Percentiles rank a stretch among this genome's conserved stretches.
These are phyloP conservation scores for Riparia riparia DNA, from an alignment of 2,113 vertebrate species.

Conservation along the genomic window DNA sequence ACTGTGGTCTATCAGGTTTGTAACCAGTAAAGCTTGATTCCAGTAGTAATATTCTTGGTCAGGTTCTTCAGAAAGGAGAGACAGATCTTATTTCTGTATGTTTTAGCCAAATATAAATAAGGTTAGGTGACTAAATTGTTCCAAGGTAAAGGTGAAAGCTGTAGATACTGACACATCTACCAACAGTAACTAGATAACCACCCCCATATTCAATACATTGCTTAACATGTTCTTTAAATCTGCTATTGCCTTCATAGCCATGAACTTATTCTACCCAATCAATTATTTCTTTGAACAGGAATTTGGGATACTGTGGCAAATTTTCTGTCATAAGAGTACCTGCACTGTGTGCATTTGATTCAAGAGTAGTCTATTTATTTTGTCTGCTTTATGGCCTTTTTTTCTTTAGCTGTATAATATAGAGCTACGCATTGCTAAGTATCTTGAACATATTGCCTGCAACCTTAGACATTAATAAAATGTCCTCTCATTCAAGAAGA, in stretches of 20 bases:
- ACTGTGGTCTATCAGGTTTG: neutral
- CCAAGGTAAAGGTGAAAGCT: neutral
- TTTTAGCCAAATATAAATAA: neutral
- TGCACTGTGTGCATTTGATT: neutral
- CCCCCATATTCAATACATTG: neutral
- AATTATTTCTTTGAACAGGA: neutral
- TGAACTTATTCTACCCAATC: neutral
- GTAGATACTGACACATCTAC: neutral
- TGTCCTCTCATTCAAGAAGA: neutral
- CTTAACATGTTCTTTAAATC: neutral
- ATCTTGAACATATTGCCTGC: neutral
- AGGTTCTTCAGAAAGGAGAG: neutral
- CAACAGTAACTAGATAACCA: neutral
- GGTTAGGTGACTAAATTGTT: neutral
- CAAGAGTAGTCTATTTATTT: neutral
- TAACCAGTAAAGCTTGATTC: neutral
- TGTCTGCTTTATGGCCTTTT: neutral
- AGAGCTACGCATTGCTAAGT: neutral
- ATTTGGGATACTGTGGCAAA: neutral
- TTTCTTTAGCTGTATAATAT: neutral
- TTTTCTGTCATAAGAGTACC: neutral
- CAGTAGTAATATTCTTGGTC: neutral
- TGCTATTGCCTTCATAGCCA: neutral
- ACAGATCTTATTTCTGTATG: neutral
- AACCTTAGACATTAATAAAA: neutral